Base-by-base conservation (phyloP, 2,797 vertebrate genomes). In the Urosaurus nigricauda region DNA sequence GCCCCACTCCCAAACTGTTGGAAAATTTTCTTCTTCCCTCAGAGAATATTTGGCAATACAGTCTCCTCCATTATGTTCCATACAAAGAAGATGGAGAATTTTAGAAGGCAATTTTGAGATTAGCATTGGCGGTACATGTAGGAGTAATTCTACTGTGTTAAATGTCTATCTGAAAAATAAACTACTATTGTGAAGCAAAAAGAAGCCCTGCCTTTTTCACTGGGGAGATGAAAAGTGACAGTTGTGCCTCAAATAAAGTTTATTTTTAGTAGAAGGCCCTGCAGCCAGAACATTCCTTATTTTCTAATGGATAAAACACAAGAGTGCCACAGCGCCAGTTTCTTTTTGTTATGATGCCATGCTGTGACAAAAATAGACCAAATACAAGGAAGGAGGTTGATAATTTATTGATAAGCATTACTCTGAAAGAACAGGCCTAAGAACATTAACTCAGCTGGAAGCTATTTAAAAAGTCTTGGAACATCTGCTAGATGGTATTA, bases 391-490 rank as follows among this genome's bases (percentile, higher is more conserved):
- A 40, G 70, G 40, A 70, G 14, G 51, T 8, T 43, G 26, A 85
- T 63, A 63, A 63, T 77, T 63, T 77, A 75, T 85, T 77, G 56
- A 63, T 85, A 77, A 56, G n/a, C 14, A 5, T 77, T 63, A 60
- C 73, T 85, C 37, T 75, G 84, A 85, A 60, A 58, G 43, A 26
- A 77, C 26, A 77, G 35, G 53, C 84, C 26, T 75, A 26, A 75
- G 53, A 68, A 47, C 40, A 47, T 70, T 70, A 83, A 70, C 82
- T 83, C 82, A 75, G 35, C 84, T 85, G 73, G 70, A 85, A 56
- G 71, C 37, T 60, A 75, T 77, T 77, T 43, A 32, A 53, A 75
- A 83, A 70, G 26, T 13, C 53, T 60, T 43, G 71, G 51, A 84
- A 58, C 71, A 75, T 75, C 84, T 85, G 70, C 71, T 75, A 19